Base-by-base conservation (phyloP, 2,113 vertebrate genomes). In the Rhinolophus sinicus region DNA sequence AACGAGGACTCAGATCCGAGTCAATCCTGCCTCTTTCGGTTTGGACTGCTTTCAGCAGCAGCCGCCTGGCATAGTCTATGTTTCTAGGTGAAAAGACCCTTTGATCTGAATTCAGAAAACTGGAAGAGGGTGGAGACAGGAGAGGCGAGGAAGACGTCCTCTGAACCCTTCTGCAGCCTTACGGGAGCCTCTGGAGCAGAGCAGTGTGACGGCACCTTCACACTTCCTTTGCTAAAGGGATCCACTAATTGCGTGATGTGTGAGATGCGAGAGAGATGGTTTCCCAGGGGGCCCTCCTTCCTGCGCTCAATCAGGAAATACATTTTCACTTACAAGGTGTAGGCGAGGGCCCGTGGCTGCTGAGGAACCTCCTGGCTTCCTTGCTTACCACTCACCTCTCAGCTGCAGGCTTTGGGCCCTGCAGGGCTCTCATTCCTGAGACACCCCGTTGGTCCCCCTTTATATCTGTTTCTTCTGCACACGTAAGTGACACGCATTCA, bases 181-280 rank as follows among this genome's bases (percentile, higher is more conserved):
- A 75, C 89, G 65, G 94, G 96, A 94, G 83, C 93, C 89, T 96
- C 90, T 92, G 7, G 97, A 89, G 94, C 95, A 80, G 93, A 95
- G 95, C 94, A 16, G 95, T 0, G 92, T 78, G 93, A 98, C 95
- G 60, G 38, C 89, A 72, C 21, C 0, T 96, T 98, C 94, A 38
- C 95, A 72, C 95, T 33, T 90, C 95, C 95, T 72, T 12, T 12
- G 35, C 93, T 0, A 38, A 98, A 93, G 93, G 89, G 96, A 94
- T 73, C 96, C 91, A 47, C 97, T 98, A 98, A 98, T 98, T 98
- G 97, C 96, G 72, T 54, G 82, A 97, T 6, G 95, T 97, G 97
- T 90, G 77, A 98, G 97, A 97, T 54, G 65, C 56, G 44, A 86
- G 95, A 24, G 86, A 98, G 97, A 88, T 73, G 83, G 92, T 93